A percentile compares a stretch with the other conserved stretches of the same genome.
Conservation (phyloP, 2,113 vertebrate species). For the Sturnus vulgaris region DNA sequence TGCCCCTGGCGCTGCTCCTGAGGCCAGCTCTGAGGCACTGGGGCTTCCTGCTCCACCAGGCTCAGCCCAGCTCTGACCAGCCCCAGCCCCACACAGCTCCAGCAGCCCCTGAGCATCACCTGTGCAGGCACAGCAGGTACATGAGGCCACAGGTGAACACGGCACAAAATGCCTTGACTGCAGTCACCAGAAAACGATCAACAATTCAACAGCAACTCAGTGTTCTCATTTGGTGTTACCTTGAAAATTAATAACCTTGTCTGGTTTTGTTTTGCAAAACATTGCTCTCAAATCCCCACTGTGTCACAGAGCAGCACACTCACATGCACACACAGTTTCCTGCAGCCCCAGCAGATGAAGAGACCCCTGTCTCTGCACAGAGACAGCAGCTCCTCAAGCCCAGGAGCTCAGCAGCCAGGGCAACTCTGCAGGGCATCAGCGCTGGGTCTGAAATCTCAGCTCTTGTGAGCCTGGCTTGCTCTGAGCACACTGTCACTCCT, state of each 20-base stretch:
- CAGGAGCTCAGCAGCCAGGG: not conserved
- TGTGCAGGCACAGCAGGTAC: not conserved
- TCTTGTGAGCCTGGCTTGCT: not conserved
- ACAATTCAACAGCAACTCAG: not conserved
- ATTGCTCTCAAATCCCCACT: not conserved
- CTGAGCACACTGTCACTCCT: not conserved
- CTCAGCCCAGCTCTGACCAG: not conserved
- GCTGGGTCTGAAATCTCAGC: not conserved
- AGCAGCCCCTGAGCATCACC: not conserved
- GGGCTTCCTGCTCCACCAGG: not conserved
- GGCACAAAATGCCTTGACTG: not conserved
- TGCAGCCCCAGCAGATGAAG: not conserved
- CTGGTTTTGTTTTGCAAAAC: not conserved
- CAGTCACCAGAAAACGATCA: not conserved
- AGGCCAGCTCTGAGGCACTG: not conserved
- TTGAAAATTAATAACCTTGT: not conserved
- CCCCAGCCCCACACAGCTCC: fast-evolving
- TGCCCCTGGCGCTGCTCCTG: fast-evolving
- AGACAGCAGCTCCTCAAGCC: not conserved
- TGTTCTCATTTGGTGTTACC: not conserved
- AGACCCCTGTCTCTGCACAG: not conserved
- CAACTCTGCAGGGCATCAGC: not conserved
- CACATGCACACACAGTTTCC: fast-evolving
- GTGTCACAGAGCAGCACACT: fast-evolving
- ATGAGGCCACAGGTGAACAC: fast-evolving